Evolutionary conservation across 2,113 vertebrate genomes (phyloP).

Genomic region (Onychostruthus taczanowskii): DNA sequence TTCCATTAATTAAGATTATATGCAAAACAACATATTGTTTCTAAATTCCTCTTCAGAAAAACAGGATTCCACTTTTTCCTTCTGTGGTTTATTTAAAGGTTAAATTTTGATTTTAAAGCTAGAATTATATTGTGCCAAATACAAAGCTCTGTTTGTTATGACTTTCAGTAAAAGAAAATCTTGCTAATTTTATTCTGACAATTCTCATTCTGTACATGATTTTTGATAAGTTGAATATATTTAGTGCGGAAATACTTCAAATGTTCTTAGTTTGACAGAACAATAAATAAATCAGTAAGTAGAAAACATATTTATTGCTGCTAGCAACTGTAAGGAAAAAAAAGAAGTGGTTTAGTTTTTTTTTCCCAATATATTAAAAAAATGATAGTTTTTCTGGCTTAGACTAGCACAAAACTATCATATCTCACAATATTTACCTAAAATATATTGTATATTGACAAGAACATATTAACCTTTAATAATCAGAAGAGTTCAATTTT

Average conservation of each 20-base stretch:
- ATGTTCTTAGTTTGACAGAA: constrained; percentile 38
- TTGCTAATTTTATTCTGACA: constrained; percentile 48
- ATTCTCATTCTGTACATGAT: background rate
- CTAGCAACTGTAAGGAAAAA: background rate
- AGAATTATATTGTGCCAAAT: background rate
- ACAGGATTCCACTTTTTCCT: background rate
- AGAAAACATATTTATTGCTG: background rate
- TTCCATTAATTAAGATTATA: constrained; percentile 19
- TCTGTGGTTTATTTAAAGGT: constrained; percentile 5
- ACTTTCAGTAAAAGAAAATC: background rate
- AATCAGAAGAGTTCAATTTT: constrained; percentile 5
- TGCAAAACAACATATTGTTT: background rate
- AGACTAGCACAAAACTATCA: background rate
- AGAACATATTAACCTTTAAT: constrained; percentile 19
- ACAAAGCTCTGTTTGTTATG: constrained; percentile 34
- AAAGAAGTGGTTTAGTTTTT: background rate
- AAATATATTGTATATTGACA: background rate
- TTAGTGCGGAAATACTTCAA: constrained; percentile 5
- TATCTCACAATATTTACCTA: background rate
- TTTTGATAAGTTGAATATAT: constrained; percentile 23
- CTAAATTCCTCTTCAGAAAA: background rate
- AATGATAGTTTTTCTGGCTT: background rate
- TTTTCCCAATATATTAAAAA: background rate
- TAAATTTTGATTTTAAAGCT: background rate
- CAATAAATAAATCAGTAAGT: constrained; percentile 33